A percentile compares a stretch with the other conserved stretches of the same genome.
Evolutionary conservation across 64 coral and sea anemone species (phyloP).

Genomic region (Dendronephthya gigantea): DNA sequence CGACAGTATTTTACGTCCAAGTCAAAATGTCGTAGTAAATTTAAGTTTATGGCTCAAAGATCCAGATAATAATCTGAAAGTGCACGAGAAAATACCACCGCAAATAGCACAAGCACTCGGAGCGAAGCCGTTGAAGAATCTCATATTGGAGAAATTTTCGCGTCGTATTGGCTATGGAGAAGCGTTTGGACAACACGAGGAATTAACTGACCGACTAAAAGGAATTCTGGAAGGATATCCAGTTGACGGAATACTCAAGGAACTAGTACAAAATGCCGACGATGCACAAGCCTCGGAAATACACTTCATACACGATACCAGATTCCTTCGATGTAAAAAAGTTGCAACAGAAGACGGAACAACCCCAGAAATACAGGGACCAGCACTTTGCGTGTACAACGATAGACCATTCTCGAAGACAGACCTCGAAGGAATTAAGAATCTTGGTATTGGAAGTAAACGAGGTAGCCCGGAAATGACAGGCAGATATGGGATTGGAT

Average conservation of each 20-base stretch:
- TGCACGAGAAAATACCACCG: not conserved
- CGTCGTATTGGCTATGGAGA: not conserved
- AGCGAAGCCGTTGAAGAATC: conserved; percentile 36
- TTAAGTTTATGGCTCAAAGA: not conserved
- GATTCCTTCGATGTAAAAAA: not conserved
- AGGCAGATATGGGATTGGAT: not conserved
- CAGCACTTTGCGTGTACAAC: not conserved
- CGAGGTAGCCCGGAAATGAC: not conserved
- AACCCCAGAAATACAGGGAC: not conserved
- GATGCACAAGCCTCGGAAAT: not conserved
- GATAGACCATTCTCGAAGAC: not conserved
- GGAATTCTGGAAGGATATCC: not conserved
- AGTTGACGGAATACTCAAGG: not conserved
- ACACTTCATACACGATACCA: not conserved
- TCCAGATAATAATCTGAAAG: not conserved
- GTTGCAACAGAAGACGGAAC: not conserved
- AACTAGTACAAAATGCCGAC: not conserved
- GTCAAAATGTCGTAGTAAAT: not conserved
- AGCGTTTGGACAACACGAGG: not conserved
- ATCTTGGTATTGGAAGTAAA: not conserved
- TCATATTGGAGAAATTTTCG: conserved; percentile 49
- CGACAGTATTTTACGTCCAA: not conserved
- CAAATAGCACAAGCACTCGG: conserved; percentile 35
- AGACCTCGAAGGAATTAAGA: not conserved
- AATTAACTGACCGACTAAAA: not conserved